Percentiles rank a stretch among this genome's conserved stretches.
Conservation (phyloP, 2,888 invertebrate species). For the Frankliniella intonsa region DNA sequence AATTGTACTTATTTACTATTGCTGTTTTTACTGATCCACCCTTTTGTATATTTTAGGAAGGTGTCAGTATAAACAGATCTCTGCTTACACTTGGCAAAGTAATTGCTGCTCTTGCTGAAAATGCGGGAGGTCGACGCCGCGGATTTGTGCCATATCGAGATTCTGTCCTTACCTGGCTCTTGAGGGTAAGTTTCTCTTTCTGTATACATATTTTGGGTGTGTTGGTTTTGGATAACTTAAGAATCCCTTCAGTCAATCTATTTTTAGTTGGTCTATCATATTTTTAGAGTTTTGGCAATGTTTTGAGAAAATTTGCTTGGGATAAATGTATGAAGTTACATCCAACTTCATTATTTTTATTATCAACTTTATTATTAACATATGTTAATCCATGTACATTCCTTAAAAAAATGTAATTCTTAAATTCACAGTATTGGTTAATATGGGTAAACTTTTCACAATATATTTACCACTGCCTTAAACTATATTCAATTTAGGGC, state of each 20-base stretch:
- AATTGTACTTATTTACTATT: neutral
- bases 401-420: too few species aligned
- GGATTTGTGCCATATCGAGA: slow-evolving; percentile 73
- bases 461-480: too few species aligned
- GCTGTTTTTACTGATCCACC: neutral
- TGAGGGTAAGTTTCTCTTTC: slow-evolving; percentile 56
- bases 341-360: neutral
- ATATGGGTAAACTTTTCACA: too few species aligned
- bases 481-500: too few species aligned
- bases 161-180: slow-evolving; percentile 72
- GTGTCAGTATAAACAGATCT: slow-evolving; percentile 70
- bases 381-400: too few species aligned
- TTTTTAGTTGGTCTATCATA: neutral
- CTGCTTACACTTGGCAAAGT: slow-evolving; percentile 74
- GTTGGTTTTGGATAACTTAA: too few species aligned
- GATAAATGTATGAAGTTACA: neutral
- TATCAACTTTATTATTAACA: too few species aligned
- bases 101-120: slow-evolving; percentile 67
- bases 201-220: too few species aligned
- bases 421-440: too few species aligned
- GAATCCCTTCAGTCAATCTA: too few species aligned
- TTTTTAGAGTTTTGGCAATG: neutral
- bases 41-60: slow-evolving; percentile 53
- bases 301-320: neutral
- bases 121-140: slow-evolving; percentile 46